Conservation (phyloP, 2,888 invertebrate genomes). For the Callinectes sapidus region DNA sequence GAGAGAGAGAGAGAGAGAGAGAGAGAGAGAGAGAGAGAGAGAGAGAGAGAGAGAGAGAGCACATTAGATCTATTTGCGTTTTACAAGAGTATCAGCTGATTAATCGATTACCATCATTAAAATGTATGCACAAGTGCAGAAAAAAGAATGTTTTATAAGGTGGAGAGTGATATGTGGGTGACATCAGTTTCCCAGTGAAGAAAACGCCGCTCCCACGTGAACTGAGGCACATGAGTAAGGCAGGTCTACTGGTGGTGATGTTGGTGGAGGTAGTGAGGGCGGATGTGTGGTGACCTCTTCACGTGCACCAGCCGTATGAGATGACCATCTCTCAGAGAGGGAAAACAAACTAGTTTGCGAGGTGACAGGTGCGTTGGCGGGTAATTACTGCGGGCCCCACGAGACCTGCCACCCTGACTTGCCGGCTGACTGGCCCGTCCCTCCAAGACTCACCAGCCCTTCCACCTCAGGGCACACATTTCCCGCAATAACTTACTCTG, state of each 20-base stretch:
- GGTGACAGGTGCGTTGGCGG: constrained; percentile 24
- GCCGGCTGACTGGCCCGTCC: background rate
- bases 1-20: too few species aligned
- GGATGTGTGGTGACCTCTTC: background rate
- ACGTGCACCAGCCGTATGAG: background rate
- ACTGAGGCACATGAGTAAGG: background rate
- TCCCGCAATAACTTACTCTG: background rate
- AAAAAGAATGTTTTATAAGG: background rate
- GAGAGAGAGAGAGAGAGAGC: too few species aligned
- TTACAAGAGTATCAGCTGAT: too few species aligned
- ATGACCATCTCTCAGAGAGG: constrained; percentile 7
- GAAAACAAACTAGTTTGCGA: constrained; percentile 33
- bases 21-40: too few species aligned
- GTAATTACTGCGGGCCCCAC: background rate
- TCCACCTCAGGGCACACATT: background rate
- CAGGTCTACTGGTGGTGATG: background rate
- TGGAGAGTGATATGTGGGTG: background rate
- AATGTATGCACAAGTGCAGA: too few species aligned
- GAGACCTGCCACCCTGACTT: background rate
- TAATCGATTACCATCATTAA: too few species aligned
- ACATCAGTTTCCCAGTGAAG: background rate
- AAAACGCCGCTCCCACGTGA: background rate
- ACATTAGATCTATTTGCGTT: too few species aligned
- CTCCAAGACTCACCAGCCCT: background rate
- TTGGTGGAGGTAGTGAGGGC: background rate